These are phyloP conservation scores for Montipora foliosa DNA, from an alignment of 64 coral and sea anemone genomes.

Conservation along the genomic window DNA sequence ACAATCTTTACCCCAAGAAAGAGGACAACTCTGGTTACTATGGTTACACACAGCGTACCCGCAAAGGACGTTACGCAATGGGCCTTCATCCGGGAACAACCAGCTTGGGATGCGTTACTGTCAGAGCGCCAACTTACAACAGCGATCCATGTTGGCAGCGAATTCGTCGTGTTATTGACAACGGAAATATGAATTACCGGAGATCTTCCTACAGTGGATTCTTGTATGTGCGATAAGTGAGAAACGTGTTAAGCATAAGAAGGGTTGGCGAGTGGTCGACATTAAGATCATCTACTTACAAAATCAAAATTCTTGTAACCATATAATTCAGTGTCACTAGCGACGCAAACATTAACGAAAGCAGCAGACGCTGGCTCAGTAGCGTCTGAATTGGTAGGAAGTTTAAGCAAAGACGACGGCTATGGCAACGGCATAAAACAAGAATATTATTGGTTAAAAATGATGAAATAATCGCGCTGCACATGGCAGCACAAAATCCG, in stretches of 20 bases:
- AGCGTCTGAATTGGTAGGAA: too few relatives aligned
- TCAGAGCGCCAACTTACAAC: slow-evolving; percentile 38
- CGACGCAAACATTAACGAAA: too few relatives aligned
- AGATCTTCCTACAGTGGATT: slow-evolving; percentile 56
- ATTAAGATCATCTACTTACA: not conserved
- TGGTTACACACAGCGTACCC: slow-evolving; percentile 28
- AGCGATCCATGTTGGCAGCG: slow-evolving; percentile 56
- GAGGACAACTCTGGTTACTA: slow-evolving; percentile 83
- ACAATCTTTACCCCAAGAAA: slow-evolving; percentile 69
- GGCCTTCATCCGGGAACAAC: slow-evolving; percentile 43
- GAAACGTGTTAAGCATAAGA: not conserved
- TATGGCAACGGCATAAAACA: too few relatives aligned
- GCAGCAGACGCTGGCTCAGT: too few relatives aligned
- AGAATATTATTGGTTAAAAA: too few relatives aligned
- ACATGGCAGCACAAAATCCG: too few relatives aligned
- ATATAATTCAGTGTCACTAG: too few relatives aligned
- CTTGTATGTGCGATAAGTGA: slow-evolving; percentile 45
- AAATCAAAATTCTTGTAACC: too few relatives aligned
- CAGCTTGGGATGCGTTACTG: slow-evolving; percentile 67
- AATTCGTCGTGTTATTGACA: slow-evolving; percentile 49
- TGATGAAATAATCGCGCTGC: too few relatives aligned
- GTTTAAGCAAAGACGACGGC: too few relatives aligned
- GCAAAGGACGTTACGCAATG: slow-evolving; percentile 47
- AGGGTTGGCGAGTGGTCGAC: not conserved
- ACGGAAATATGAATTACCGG: slow-evolving; percentile 55